Base-by-base conservation (phyloP, 1,140 invertebrate species). In the Manduca sexta region DNA sequence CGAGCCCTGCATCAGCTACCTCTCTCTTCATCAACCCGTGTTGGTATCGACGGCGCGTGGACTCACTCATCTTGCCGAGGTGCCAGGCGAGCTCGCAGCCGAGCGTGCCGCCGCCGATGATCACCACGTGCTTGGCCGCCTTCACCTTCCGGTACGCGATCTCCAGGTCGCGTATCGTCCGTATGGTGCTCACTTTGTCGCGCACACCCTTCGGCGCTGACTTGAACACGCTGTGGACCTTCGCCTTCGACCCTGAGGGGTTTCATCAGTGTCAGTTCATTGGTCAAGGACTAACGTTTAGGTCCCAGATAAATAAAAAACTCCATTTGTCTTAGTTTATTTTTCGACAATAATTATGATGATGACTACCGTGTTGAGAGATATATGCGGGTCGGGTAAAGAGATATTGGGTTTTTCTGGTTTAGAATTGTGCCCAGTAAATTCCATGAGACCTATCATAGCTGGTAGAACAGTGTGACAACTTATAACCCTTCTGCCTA, bases 61-160 rank as follows among this genome's bases (percentile, higher is more conserved):
- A 61, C 74, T 68, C 30, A 83, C 79, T 69, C 75, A 75, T 83
- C 33, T 53, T 68, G n/a, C 65, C 75, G 7, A 83, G 46, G 39
- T 75, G 57, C 70, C 74, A 81, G 18, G 79, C 70, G 15, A 81
- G 56, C 40, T 83, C 76, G 37, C 59, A 65, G 17, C 76, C 76
- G 1, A 83, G 57, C 3, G 47, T 37, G 0, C 79, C 75, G 0
- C 61, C 76, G 0, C 79, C 79, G 11, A 83, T 57, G 8, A 83
- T 56, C 13, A 68, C 65, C 5, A 83, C 74, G 45, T 74, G 74
- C 13, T 72, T 68, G 0, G 77, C 45, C 2, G 47, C 63, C 56
- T 71, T 73, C 29, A 83, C 77, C 44, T 64, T 65, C n/a, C 75
- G 55, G 45, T 70, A 78, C 1, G 80, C 72, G 11, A 64, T 63